Conservation (phyloP, 1,140 invertebrate genomes). For the Drosophila melanica region DNA sequence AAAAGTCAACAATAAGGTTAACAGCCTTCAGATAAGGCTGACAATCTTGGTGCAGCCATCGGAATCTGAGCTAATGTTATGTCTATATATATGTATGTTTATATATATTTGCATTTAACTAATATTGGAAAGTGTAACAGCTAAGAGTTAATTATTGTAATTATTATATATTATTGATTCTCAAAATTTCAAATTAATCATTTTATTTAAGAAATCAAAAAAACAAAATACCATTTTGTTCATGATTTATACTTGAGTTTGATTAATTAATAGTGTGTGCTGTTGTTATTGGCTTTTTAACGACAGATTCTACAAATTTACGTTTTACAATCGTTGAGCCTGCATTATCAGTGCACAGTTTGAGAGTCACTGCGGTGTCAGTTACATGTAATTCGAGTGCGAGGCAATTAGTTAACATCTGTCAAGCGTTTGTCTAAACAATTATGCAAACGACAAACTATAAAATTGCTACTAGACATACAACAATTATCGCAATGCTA, state of each 20-base stretch:
- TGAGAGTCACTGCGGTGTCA: conserved; percentile 58
- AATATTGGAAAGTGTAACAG: too few relatives aligned
- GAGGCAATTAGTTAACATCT: conserved; percentile 77
- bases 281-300: too few relatives aligned
- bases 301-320: too few relatives aligned
- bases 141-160: too few relatives aligned
- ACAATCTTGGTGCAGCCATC: neutral
- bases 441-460: conserved; percentile 44
- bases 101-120: neutral
- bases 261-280: too few relatives aligned
- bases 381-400: conserved; percentile 64
- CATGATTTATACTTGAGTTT: too few relatives aligned
- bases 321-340: neutral
- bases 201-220: too few relatives aligned
- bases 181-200: too few relatives aligned
- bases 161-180: too few relatives aligned
- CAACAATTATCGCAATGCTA: conserved; percentile 11
- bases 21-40: conserved; percentile 24
- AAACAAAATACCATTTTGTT: too few relatives aligned
- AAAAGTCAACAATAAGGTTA: conserved; percentile 41
- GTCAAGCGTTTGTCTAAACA: conserved; percentile 75
- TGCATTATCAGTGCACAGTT: conserved; percentile 13
- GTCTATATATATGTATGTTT: neutral
- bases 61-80: neutral
- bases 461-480: conserved; percentile 9